Conservation (phyloP, 23 tunicate genomes). For the Clavelina lepadiformis region DNA sequence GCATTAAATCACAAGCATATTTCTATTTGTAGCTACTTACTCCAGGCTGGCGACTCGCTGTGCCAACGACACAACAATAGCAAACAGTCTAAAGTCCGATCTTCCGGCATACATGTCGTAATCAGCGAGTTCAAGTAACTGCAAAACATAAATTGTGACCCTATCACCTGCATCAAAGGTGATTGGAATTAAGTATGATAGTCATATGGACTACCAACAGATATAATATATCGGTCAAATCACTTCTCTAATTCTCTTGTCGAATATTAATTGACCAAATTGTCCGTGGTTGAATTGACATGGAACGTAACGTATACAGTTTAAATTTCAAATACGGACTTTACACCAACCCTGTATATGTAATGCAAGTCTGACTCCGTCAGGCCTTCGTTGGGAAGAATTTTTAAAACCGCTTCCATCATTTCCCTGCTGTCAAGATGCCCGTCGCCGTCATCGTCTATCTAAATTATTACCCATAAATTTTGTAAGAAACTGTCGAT, state of each 20-base stretch:
- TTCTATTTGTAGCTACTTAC: conserved; percentile 33
- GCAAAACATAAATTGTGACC: no score
- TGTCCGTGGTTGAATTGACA: no score
- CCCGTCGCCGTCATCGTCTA: conserved; percentile 61
- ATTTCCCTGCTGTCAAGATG: conserved; percentile 44
- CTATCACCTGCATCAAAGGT: no score
- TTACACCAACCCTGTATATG: conserved; percentile 46
- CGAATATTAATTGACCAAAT: no score
- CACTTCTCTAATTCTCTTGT: no score
- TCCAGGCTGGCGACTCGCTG: conserved; percentile 46
- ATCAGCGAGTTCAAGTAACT: conserved; percentile 65
- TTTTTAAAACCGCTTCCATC: conserved; percentile 33
- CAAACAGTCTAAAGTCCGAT: conserved; percentile 54
- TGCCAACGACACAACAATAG: conserved; percentile 62
- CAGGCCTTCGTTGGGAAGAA: conserved; percentile 34
- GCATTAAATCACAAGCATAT: neutral
- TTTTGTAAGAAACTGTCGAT: neutral
- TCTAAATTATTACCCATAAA: conserved; percentile 10
- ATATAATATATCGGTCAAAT: no score
- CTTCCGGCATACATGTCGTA: conserved; percentile 31
- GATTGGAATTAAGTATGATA: no score
- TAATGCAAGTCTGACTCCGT: conserved; percentile 44
- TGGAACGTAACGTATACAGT: neutral
- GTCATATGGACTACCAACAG: no score
- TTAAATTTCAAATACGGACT: neutral